Conservation (phyloP, 2,888 invertebrate species). For the Merodon equestris region DNA sequence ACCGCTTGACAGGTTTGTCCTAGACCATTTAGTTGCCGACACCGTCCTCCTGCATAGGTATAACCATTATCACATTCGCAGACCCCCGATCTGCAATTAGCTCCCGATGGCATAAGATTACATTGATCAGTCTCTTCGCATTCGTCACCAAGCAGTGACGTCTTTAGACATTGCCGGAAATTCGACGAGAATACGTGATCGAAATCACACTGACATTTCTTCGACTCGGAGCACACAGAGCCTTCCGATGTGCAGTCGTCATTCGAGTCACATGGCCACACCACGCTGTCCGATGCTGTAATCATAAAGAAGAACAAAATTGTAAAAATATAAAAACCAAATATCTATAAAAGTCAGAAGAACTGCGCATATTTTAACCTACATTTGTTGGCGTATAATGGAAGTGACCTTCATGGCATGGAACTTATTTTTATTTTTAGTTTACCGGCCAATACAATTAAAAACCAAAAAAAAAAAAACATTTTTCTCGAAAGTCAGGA, state of each 20-base stretch:
- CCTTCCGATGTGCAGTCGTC: slow-evolving; percentile 75
- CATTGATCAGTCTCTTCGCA: slow-evolving; percentile 78
- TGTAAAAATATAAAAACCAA: not conserved
- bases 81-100: slow-evolving; percentile 78
- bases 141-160: slow-evolving; percentile 76
- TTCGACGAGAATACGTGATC: slow-evolving; percentile 75
- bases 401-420: slow-evolving; percentile 16
- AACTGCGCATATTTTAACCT: slow-evolving; percentile 23
- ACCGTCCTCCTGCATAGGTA: slow-evolving; percentile 77
- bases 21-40: slow-evolving; percentile 76
- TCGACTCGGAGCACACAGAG: slow-evolving; percentile 73
- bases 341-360: not conserved
- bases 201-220: slow-evolving; percentile 74
- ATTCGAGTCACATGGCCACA: slow-evolving; percentile 76
- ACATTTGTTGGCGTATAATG: not conserved
- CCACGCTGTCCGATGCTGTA: slow-evolving; percentile 70
- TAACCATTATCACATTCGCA: slow-evolving; percentile 78
- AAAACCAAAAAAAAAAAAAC: slow-evolving; percentile 8
- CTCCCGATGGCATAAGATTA: slow-evolving; percentile 79
- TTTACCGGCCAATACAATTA: no score
- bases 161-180: slow-evolving; percentile 76
- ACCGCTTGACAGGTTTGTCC: slow-evolving; percentile 76
- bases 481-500: not conserved
- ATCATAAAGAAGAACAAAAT: slow-evolving; percentile 26
- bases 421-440: slow-evolving; percentile 36